Evolutionary conservation across 2,797 vertebrate species (phyloP), one percentile per base, ranked within the genome.

Genomic region (Corythornis leucogaster): DNA sequence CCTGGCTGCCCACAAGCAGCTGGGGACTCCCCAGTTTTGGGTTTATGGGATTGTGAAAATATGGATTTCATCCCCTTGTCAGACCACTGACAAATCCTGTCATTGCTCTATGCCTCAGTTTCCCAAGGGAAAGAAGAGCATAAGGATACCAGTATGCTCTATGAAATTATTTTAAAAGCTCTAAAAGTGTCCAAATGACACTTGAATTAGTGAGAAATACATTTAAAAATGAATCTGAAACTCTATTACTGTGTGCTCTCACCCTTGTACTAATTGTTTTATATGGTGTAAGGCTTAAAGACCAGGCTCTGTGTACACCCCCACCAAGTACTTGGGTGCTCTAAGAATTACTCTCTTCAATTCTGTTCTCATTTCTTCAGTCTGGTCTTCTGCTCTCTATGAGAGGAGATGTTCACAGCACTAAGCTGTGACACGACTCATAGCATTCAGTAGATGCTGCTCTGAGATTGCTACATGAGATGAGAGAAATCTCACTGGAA

Each of bases 321-420:
- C 5, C 3, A 6, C 40, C 0, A 0, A 16, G 3, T 55, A 11
- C 59, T 54, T 79, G 43, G 13, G 22, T 43, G 58, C 54, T 31
- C 18, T n/a, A 21, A 55, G 22, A 64, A n/a, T 16, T n/a, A 31
- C 18, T 31, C 21, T 59, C 6, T 64, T 64, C 42, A 31, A 12
- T 30, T 86, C 46, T 66, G 74, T 31, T 46, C 1, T 33, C 5
- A 14, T 54, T 75, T 59, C 24, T 54, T 70, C 63, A 33, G 53
- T 24, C 51, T 63, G 18, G 20, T 62, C 35, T 46, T 63, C 45
- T n/a, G 26, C 43, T 76, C 42, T 19, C 3, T 0, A 7, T 2
- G 42, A 69, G 40, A 79, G 38, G 25, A 80, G 33, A n/a, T 21
- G 6, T 26, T 77, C 55, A 28, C 63, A 76, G 80, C 35, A 26